Conservation (phyloP, 2,888 invertebrate species). For the Spisula subtruncata region DNA sequence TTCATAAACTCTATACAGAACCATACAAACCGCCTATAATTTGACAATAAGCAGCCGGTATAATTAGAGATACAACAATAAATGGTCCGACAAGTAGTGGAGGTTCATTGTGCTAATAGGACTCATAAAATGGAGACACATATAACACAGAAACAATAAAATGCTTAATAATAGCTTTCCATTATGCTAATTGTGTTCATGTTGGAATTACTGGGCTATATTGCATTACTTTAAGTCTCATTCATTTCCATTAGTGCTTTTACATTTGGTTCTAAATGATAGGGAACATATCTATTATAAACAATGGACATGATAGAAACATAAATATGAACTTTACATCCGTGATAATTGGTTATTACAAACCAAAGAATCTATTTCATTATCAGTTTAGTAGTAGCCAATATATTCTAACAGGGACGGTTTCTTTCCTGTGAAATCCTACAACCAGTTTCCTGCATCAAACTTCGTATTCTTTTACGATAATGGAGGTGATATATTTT, state of each 20-base stretch:
- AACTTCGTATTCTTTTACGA: neutral
- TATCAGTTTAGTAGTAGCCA: no score
- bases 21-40: neutral
- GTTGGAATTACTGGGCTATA: neutral
- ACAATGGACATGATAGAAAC: neutral
- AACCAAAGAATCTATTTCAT: no score
- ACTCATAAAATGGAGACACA: constrained; percentile 17
- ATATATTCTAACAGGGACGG: neutral
- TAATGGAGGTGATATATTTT: neutral
- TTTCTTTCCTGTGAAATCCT: neutral
- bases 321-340: neutral
- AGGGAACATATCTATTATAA: neutral
- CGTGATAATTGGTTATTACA: neutral
- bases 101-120: constrained; percentile 8
- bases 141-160: constrained; percentile 22
- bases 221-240: neutral
- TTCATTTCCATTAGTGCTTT: constrained; percentile 17
- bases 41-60: neutral
- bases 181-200: constrained; percentile 20
- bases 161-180: neutral
- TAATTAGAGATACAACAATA: constrained; percentile 18
- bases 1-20: neutral
- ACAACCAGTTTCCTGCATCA: neutral
- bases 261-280: neutral
- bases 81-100: constrained; percentile 20